These are phyloP conservation scores for Drosophila pandora DNA, from an alignment of 1,140 invertebrate genomes.

Conservation along the genomic window DNA sequence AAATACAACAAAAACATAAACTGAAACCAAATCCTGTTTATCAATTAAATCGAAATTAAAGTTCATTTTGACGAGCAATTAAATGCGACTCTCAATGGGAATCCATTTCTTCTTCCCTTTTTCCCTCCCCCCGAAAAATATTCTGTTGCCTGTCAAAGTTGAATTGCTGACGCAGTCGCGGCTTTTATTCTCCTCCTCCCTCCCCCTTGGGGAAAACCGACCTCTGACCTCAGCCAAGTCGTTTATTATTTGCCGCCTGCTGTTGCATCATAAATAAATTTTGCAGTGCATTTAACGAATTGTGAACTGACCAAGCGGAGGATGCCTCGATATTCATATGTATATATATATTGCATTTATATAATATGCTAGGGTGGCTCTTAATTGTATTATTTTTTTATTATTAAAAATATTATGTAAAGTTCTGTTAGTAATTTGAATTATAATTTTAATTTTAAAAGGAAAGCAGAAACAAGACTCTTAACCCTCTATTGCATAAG, in stretches of 20 bases:
- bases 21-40: slow-evolving; percentile 50
- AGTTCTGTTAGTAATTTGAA: no score
- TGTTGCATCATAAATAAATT: slow-evolving; percentile 77
- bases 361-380: slow-evolving; percentile 19
- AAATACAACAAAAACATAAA: not conserved
- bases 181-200: slow-evolving; percentile 7
- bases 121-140: not conserved
- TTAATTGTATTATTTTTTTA: not conserved
- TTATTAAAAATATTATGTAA: no score
- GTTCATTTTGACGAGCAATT: slow-evolving; percentile 74
- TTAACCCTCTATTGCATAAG: no score
- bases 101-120: not conserved
- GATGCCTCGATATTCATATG: slow-evolving; percentile 40
- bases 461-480: no score
- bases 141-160: slow-evolving; percentile 28
- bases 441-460: no score
- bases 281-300: slow-evolving; percentile 80
- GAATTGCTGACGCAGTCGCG: slow-evolving; percentile 42
- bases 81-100: slow-evolving; percentile 35
- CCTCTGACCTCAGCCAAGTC: slow-evolving; percentile 44
- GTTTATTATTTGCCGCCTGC: slow-evolving; percentile 72
- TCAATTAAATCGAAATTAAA: slow-evolving; percentile 77
- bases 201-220: slow-evolving; percentile 1
- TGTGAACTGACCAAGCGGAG: slow-evolving; percentile 48
- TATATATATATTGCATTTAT: slow-evolving; percentile 1